Evolutionary conservation across 1,140 invertebrate species (phyloP).

Genomic region (Neodiprion lecontei): DNA sequence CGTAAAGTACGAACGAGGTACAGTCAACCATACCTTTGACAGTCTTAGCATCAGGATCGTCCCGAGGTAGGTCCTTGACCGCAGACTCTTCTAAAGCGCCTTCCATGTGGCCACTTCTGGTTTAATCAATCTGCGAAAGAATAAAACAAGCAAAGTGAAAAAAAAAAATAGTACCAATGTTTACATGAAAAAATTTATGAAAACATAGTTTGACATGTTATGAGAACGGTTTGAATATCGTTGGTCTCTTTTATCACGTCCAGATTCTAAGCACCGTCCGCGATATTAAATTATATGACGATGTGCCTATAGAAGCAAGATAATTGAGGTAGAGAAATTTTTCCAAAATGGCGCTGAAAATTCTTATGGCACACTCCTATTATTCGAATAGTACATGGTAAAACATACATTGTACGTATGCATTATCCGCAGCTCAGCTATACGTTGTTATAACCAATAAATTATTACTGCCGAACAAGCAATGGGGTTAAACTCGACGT

Average conservation of each 20-base stretch:
- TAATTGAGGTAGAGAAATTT: slow-evolving; percentile 26
- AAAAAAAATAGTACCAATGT: too few relatives aligned
- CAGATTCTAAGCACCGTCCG: not conserved
- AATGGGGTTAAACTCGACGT: not conserved
- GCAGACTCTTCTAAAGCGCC: slow-evolving; percentile 53
- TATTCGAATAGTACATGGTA: too few relatives aligned
- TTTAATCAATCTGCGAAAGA: slow-evolving; percentile 43
- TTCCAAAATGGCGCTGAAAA: slow-evolving; percentile 56
- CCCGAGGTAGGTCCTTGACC: slow-evolving; percentile 54
- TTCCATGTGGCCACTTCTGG: slow-evolving; percentile 55
- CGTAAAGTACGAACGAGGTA: too few relatives aligned
- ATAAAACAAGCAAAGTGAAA: not conserved
- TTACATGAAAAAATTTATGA: not conserved
- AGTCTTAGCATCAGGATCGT: slow-evolving; percentile 39
- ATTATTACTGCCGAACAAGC: not conserved
- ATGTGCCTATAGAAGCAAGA: too few relatives aligned
- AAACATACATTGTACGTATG: too few relatives aligned
- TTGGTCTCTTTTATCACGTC: too few relatives aligned
- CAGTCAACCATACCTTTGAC: slow-evolving; percentile 45
- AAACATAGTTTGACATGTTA: not conserved
- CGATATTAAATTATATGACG: not conserved
- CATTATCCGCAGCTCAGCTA: not conserved
- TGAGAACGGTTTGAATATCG: too few relatives aligned
- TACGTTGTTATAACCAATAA: not conserved
- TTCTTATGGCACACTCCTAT: not conserved